Evolutionary conservation across 2,797 vertebrate species (phyloP).

Genomic region (Rallus crepitans): DNA sequence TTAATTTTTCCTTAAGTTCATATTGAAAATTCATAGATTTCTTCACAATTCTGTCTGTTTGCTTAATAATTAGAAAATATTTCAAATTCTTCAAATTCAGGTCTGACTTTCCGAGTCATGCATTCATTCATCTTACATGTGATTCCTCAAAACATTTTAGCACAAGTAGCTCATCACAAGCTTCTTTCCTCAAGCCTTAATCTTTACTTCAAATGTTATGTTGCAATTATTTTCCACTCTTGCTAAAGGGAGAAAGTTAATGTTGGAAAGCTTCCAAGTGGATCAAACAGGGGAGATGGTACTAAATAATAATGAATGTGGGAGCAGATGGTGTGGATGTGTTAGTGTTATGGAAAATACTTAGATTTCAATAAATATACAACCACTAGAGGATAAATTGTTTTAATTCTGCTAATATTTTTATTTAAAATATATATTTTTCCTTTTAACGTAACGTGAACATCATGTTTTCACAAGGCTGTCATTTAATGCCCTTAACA

Average conservation of each 20-base stretch:
- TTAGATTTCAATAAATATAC: background rate
- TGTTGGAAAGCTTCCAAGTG: background rate
- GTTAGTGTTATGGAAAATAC: background rate
- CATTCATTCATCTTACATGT: background rate
- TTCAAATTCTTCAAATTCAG: background rate
- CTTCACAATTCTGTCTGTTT: background rate
- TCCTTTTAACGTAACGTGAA: background rate
- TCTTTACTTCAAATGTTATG: background rate
- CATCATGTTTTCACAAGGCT: background rate
- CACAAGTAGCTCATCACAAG: background rate
- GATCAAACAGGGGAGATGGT: background rate
- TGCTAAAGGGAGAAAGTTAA: background rate
- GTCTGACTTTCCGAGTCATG: background rate
- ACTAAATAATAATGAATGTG: conserved; percentile 10
- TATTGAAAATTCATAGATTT: background rate
- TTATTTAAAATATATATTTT: conserved; percentile 4
- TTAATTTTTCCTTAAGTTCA: background rate
- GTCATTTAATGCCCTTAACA: background rate
- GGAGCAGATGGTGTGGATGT: background rate
- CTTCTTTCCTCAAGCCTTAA: background rate
- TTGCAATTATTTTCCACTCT: background rate
- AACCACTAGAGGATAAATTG: background rate
- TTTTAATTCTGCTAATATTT: background rate
- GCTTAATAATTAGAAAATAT: background rate
- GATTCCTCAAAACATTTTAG: background rate